Conservation (phyloP, 2,797 vertebrate species). For the Geotrypetes seraphini region DNA sequence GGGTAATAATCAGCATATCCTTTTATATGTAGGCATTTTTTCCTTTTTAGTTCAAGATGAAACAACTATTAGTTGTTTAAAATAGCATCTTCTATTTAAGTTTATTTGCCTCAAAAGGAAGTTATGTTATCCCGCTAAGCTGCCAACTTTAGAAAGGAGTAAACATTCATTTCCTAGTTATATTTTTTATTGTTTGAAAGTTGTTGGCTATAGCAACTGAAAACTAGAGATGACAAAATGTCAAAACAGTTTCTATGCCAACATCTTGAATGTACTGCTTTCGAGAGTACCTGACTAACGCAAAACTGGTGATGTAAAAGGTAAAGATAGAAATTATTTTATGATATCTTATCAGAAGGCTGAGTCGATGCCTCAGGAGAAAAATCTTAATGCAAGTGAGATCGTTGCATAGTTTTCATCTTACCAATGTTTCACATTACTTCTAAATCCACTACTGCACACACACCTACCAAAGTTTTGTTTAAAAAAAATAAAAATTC, state of each 20-base stretch:
- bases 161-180: conserved; percentile 50
- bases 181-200: conserved; percentile 15
- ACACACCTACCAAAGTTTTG: background rate
- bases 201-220: conserved; percentile 21
- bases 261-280: no score
- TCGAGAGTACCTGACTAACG: conserved; percentile 10
- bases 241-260: no score
- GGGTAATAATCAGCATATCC: conserved; percentile 29
- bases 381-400: background rate
- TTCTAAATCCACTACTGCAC: background rate
- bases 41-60: conserved; percentile 26
- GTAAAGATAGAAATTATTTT: conserved; percentile 15
- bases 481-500: background rate
- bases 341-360: conserved; percentile 25
- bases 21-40: conserved; percentile 12
- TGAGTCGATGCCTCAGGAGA: background rate
- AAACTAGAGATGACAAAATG: conserved; percentile 14
- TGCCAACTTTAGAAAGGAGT: conserved; percentile 35
- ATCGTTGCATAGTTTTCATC: conserved; percentile 19
- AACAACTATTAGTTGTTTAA: conserved; percentile 46
- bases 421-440: conserved; percentile 7
- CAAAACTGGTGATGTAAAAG: no score
- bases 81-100: conserved; percentile 46
- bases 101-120: conserved; percentile 49
- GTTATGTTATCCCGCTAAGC: conserved; percentile 37